A percentile compares a stretch with the other conserved stretches of the same genome.
Evolutionary conservation across 1,140 invertebrate genomes (phyloP).

Genomic region (Hermatobates lingyangjiaoensis): DNA sequence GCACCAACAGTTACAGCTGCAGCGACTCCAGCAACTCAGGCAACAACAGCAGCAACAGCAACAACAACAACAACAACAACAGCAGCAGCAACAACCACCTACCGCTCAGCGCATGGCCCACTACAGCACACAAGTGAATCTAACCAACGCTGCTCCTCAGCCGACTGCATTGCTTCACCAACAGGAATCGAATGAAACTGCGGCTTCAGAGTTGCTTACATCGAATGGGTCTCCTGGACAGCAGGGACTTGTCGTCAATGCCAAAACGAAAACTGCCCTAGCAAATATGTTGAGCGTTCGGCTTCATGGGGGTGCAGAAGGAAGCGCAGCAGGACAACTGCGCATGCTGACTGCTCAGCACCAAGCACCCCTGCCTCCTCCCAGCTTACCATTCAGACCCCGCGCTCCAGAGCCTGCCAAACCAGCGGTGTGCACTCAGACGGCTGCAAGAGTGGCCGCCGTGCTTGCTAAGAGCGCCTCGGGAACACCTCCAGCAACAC

Average conservation of each 20-base stretch:
- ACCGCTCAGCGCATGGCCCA: conserved; percentile 5
- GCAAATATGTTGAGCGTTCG: conserved; percentile 85
- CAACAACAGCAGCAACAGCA: conserved; percentile 25
- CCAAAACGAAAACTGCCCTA: conserved; percentile 85
- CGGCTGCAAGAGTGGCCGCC: conserved; percentile 27
- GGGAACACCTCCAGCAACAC: conserved; percentile 21
- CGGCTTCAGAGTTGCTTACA: not conserved
- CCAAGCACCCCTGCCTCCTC: conserved; percentile 30
- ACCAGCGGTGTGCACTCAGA: conserved; percentile 26
- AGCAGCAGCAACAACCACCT: conserved; percentile 18
- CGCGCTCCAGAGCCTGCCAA: conserved; percentile 23
- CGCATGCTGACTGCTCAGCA: conserved; percentile 61
- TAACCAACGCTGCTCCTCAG: conserved; percentile 1
- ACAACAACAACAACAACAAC: conserved; percentile 21
- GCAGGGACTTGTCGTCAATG: conserved; percentile 39
- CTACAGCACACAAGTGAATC: conserved; percentile 9
- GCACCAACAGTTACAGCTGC: conserved; percentile 31
- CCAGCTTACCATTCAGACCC: conserved; percentile 25
- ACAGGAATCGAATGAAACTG: not conserved
- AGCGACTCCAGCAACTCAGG: conserved; percentile 15
- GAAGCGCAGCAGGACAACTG: conserved; percentile 22
- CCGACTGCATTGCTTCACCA: conserved; percentile 5
- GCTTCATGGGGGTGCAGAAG: conserved; percentile 42
- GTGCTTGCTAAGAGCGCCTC: conserved; percentile 25
- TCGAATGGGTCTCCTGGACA: conserved; percentile 15